Evolutionary conservation across 2,888 invertebrate species (phyloP).

Genomic region (Pristionchus maxplancki): DNA sequence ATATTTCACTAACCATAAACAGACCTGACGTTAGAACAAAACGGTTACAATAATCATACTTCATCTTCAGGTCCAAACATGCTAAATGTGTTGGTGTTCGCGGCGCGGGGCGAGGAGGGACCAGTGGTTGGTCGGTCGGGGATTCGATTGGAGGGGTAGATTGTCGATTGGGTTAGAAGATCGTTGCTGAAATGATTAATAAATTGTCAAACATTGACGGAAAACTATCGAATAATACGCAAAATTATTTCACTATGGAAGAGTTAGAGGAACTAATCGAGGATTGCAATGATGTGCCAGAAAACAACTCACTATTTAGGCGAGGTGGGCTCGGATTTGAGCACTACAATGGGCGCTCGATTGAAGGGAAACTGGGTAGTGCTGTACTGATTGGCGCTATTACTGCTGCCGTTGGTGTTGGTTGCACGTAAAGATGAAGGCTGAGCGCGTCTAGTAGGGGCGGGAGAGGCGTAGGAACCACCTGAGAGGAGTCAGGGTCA

Average conservation of each 20-base stretch:
- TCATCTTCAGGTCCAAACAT: constrained; percentile 61
- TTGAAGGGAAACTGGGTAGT: constrained; percentile 45
- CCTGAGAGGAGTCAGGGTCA: constrained; percentile 21
- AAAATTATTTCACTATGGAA: background rate
- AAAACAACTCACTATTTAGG: constrained; percentile 54
- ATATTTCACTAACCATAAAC: constrained; percentile 5
- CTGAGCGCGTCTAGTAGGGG: constrained; percentile 4
- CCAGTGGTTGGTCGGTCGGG: constrained; percentile 1
- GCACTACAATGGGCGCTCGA: constrained; percentile 49
- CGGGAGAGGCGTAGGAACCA: constrained; percentile 38
- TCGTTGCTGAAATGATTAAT: constrained; percentile 24
- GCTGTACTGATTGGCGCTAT: background rate
- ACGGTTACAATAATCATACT: constrained; percentile 54
- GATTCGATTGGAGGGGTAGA: constrained; percentile 9
- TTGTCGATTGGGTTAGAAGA: constrained; percentile 43
- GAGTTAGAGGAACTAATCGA: background rate
- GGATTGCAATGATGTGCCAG: background rate
- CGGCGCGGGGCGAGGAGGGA: constrained; percentile 19
- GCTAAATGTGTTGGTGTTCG: constrained; percentile 54
- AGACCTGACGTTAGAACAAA: background rate
- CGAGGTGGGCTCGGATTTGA: constrained; percentile 46
- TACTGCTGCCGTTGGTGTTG: background rate
- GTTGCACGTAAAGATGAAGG: background rate
- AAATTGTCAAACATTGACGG: background rate
- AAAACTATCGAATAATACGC: background rate